A percentile compares a stretch with the other conserved stretches of the same genome.
phyloP scores from a whole-genome alignment of 2,888 invertebrate genomes.

The Alcis repandata region DNA sequence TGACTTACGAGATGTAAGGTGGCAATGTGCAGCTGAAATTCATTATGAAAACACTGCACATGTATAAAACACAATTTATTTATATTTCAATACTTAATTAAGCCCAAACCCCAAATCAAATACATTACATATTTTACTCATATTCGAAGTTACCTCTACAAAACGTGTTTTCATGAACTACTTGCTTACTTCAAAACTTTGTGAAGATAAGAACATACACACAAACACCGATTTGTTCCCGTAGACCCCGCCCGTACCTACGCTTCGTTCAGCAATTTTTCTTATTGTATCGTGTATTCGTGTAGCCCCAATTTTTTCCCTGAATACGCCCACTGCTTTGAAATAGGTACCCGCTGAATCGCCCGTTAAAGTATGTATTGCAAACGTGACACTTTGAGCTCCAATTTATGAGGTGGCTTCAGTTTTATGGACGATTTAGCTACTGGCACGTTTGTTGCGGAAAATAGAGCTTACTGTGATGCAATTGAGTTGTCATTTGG shows the following conservation, averaged over 20 bases:
- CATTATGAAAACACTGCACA: neutral
- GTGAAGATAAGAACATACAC: no score
- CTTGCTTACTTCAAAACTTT: no score
- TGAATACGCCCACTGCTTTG: slow-evolving; percentile 2
- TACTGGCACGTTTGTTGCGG: slow-evolving; percentile 9
- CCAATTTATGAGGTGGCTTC: slow-evolving; percentile 39
- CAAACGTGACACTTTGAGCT: slow-evolving; percentile 35
- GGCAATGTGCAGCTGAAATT: no score
- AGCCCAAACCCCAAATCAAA: no score
- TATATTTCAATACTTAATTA: no score
- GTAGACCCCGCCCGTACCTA: no score
- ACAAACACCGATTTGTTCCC: no score
- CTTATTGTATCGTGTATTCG: neutral
- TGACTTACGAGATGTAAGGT: no score
- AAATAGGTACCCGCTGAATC: slow-evolving; percentile 47
- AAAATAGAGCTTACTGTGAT: slow-evolving; percentile 16
- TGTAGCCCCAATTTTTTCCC: neutral
- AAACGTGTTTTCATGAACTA: no score
- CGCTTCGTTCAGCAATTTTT: neutral
- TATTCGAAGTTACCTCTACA: no score
- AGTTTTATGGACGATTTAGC: slow-evolving; percentile 35
- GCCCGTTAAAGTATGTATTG: slow-evolving; percentile 50
- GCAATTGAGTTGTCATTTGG: slow-evolving; percentile 13
- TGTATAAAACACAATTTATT: neutral
- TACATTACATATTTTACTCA: no score